Percentiles rank a stretch among this genome's conserved stretches.
Conservation (phyloP, 2,888 invertebrate genomes). For the Sarcophaga carnaria region DNA sequence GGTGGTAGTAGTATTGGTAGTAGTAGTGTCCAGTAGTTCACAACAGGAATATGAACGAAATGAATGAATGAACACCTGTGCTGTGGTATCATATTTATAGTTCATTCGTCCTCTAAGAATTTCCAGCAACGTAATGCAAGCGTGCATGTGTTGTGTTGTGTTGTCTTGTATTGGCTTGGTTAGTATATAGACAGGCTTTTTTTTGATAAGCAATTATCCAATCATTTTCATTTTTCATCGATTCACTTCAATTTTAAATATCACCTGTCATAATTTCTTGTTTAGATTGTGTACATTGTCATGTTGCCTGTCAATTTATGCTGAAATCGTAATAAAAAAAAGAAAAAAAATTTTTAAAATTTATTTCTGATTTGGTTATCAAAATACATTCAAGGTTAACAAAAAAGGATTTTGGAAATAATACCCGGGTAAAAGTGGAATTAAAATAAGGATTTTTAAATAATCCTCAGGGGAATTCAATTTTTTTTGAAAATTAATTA, state of each 20-base stretch:
- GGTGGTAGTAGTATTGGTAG: constrained; percentile 38
- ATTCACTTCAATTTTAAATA: constrained; percentile 72
- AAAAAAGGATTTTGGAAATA: too few species aligned
- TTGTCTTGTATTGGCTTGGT: constrained; percentile 57
- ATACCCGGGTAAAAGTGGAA: too few species aligned
- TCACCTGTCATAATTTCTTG: constrained; percentile 73
- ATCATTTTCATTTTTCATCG: constrained; percentile 70
- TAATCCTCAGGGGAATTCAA: too few species aligned
- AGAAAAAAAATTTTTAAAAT: constrained; percentile 13
- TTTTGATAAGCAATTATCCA: constrained; percentile 75
- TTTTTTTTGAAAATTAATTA: too few species aligned
- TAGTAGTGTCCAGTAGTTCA: constrained; percentile 13
- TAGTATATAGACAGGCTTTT: background rate
- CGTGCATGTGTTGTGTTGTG: background rate
- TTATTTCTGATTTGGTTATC: background rate
- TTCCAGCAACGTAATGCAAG: constrained; percentile 30
- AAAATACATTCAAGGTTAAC: too few species aligned
- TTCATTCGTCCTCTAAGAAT: constrained; percentile 34
- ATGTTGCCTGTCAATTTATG: constrained; percentile 61
- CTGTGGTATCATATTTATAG: constrained; percentile 58
- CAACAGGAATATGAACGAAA: constrained; percentile 16
- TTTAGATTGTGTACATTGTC: constrained; percentile 55
- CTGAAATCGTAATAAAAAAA: constrained; percentile 6
- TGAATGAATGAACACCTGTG: constrained; percentile 57
- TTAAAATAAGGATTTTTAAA: too few species aligned